Conservation (phyloP, 37 sponge, comb jelly and placozoan species). For the Dysidea cf. avara region DNA sequence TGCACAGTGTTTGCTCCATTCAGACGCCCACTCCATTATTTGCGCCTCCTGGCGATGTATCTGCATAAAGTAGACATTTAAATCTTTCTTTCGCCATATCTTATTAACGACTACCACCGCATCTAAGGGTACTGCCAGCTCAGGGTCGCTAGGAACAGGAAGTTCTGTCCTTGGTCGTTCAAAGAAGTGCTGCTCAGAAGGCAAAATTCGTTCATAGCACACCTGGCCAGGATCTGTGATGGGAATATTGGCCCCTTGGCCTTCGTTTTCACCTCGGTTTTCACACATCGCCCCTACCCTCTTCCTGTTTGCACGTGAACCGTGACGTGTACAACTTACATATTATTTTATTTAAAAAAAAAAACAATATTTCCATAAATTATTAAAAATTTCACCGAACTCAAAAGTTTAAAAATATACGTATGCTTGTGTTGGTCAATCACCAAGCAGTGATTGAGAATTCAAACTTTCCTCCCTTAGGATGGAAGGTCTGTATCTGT, state of each 20-base stretch:
- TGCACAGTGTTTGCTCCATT: constrained; percentile 66
- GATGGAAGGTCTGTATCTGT: constrained; percentile 56
- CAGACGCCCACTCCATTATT: constrained; percentile 42
- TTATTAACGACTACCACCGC: constrained; percentile 42
- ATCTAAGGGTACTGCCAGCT: constrained; percentile 43
- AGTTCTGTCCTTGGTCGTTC: constrained; percentile 2
- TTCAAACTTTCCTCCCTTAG: constrained; percentile 60
- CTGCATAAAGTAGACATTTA: constrained; percentile 39
- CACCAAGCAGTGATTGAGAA: constrained; percentile 57
- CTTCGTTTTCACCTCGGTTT: too few relatives aligned
- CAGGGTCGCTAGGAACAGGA: constrained; percentile 18
- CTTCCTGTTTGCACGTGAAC: background rate
- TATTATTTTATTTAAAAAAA: background rate
- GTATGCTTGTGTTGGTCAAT: too few relatives aligned
- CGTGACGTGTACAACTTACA: background rate
- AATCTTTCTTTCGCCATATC: constrained; percentile 51
- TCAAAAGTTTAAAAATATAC: too few relatives aligned
- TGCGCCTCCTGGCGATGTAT: constrained; percentile 29
- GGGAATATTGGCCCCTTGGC: too few relatives aligned
- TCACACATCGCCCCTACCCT: background rate
- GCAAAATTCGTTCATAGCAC: constrained; percentile 49
- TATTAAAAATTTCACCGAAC: too few relatives aligned
- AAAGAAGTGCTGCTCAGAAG: constrained; percentile 39
- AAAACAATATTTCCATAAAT: too few relatives aligned
- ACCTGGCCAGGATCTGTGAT: constrained; percentile 43